Evolutionary conservation across 2,113 vertebrate species (phyloP), one percentile per base, ranked within the genome.

Genomic region (Muntiacus muntjak): DNA sequence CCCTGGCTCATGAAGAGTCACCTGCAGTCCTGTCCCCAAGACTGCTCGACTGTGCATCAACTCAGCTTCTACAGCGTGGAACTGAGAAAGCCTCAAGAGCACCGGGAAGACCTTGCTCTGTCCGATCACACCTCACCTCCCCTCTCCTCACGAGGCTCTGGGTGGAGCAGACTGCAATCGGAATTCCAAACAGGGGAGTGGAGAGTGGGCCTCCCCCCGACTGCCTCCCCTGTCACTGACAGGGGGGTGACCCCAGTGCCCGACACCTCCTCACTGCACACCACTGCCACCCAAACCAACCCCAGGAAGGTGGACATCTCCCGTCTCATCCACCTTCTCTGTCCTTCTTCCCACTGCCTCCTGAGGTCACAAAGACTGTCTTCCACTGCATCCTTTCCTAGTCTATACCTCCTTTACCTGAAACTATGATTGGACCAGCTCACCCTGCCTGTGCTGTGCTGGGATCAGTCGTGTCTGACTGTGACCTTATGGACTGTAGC

Each of bases 151-250:
- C 2, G 2, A 82, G 54, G 28, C 12, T 85, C 9, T 47, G 30
- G 33, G 3, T 10, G 57, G 28, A 40, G 50, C 23, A 12, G 14
- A 13, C 40, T 58, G 54, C 40, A 81, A 8, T 30, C 50, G 7
- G 76, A 86, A 79, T 67, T 25, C 67, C 71, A 43, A 52, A 67
- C 0, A 0, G 17, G 13, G 1, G 4, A 2, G 50, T 36, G 64
- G 33, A 33, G 12, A 0, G 0, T 1, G 7, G 25, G 3, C 50
- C 23, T 13, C 47, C 58, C n/a, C 15, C 6, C 47, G 10, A 6
- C 26, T 55, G 67, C 5, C 82, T 30, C n/a, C 58, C 43, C 55
- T 76, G 23, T 76, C 71, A 15, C 12, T 43, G 71, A 76, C 4
- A 74, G 30, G 43, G n/a, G 9, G 1, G 14, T 33, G 52, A 78